A percentile compares a stretch with the other conserved stretches of the same genome.
Conservation (phyloP, 2,797 vertebrate species). For the Perodicticus potto region DNA sequence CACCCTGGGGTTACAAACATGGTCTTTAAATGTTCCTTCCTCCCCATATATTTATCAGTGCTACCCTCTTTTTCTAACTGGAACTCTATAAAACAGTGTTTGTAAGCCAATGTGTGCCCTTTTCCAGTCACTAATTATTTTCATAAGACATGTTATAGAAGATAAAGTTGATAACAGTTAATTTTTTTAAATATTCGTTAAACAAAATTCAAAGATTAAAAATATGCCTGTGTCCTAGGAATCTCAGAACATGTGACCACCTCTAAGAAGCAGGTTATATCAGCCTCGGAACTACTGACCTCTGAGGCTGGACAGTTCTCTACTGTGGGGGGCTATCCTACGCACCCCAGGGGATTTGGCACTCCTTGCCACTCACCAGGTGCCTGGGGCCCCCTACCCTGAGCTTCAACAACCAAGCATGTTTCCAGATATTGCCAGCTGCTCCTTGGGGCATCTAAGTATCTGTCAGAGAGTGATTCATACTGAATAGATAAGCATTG, state of each 20-base stretch:
- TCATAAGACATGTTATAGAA: background rate
- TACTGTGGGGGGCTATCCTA: fast-evolving
- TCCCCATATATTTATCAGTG: background rate
- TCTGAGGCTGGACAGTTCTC: fast-evolving
- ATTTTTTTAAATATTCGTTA: background rate
- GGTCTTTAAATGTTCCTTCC: fast-evolving
- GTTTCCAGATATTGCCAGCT: background rate
- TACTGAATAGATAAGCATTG: background rate
- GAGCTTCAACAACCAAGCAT: fast-evolving
- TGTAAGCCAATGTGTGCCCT: fast-evolving
- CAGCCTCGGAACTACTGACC: background rate
- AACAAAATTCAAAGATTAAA: background rate
- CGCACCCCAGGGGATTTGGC: fast-evolving
- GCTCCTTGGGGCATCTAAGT: fast-evolving
- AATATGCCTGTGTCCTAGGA: background rate
- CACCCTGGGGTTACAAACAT: fast-evolving
- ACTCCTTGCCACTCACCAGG: too few species aligned
- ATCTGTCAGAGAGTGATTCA: background rate
- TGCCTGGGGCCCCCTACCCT: too few species aligned
- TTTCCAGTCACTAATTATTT: background rate
- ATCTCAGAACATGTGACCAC: background rate
- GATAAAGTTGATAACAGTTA: background rate
- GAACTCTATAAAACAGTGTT: too few species aligned
- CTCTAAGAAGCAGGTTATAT: fast-evolving
- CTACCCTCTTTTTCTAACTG: background rate